Percentiles rank a stretch among this genome's conserved stretches.
These are phyloP conservation scores for Phaedon cochleariae DNA, from an alignment of 2,888 invertebrate genomes.

Conservation along the genomic window DNA sequence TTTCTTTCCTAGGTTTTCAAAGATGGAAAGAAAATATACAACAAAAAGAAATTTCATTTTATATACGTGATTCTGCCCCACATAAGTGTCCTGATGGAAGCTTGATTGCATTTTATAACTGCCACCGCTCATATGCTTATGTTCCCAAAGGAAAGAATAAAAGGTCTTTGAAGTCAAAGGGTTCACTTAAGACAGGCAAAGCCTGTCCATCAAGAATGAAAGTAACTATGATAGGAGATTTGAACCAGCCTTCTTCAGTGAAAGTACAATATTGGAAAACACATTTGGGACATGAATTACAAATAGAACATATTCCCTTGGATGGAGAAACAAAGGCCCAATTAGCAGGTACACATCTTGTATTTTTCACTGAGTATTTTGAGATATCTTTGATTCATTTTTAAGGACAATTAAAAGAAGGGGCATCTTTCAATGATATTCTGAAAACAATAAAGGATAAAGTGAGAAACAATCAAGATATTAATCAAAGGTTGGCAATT, in stretches of 20 bases:
- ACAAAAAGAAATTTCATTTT: constrained; percentile 16
- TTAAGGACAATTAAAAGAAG: constrained; percentile 5
- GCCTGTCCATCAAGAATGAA: constrained; percentile 25
- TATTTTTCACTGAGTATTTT: neutral
- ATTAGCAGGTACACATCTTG: too few relatives aligned
- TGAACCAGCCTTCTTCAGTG: constrained; percentile 13
- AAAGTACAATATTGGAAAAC: constrained; percentile 21
- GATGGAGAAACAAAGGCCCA: too few relatives aligned
- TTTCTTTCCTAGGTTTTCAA: constrained; percentile 16
- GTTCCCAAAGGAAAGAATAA: constrained; percentile 14
- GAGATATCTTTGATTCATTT: too few relatives aligned
- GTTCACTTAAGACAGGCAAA: constrained; percentile 21
- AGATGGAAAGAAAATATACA: constrained; percentile 16
- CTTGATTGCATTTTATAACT: constrained; percentile 16
- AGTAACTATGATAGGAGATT: constrained; percentile 12
- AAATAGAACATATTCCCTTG: too few relatives aligned
- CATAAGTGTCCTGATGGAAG: neutral
- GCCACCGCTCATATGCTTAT: constrained; percentile 20
- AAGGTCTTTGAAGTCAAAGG: constrained; percentile 15
- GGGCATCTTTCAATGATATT: neutral
- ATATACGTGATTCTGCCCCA: constrained; percentile 10
- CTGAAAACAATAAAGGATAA: constrained; percentile 8
- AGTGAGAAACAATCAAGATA: constrained; percentile 3
- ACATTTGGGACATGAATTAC: constrained; percentile 15
- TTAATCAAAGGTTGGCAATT: constrained; percentile 5